A percentile compares a stretch with the other conserved stretches of the same genome.
Evolutionary conservation across 2,113 vertebrate species (phyloP).

Genomic region (Anser brachyrhynchus): DNA sequence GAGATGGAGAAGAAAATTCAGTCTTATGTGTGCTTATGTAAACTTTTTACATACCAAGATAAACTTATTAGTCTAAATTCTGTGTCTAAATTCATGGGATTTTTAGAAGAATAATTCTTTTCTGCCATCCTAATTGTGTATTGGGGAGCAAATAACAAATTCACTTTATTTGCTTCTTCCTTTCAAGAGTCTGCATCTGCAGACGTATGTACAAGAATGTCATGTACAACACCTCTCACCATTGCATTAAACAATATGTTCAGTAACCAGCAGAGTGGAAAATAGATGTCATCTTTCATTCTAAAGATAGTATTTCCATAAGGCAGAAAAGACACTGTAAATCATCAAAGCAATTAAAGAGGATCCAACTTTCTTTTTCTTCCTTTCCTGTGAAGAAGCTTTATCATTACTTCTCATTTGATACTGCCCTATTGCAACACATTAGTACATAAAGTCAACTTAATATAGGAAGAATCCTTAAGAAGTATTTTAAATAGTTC

Average conservation of each 20-base stretch:
- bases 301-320: neutral
- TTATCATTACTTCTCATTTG: neutral
- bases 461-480: neutral
- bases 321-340: neutral
- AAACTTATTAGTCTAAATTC: neutral
- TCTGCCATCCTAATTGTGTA: neutral
- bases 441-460: neutral
- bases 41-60: neutral
- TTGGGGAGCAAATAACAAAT: neutral
- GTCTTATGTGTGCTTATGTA: neutral
- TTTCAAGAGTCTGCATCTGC: neutral
- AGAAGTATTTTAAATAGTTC: neutral
- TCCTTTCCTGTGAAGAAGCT: neutral
- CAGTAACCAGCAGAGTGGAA: constrained; percentile 2
- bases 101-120: neutral
- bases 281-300: constrained; percentile 28
- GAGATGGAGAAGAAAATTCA: neutral
- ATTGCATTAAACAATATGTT: neutral
- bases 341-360: constrained; percentile 3
- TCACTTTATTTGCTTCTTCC: neutral
- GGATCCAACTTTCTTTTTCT: neutral
- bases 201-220: neutral
- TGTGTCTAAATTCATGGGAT: neutral
- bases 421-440: neutral
- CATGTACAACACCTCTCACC: neutral